These are phyloP conservation scores for Fabriciana adippe DNA, from an alignment of 2,888 invertebrate species.

Conservation along the genomic window DNA sequence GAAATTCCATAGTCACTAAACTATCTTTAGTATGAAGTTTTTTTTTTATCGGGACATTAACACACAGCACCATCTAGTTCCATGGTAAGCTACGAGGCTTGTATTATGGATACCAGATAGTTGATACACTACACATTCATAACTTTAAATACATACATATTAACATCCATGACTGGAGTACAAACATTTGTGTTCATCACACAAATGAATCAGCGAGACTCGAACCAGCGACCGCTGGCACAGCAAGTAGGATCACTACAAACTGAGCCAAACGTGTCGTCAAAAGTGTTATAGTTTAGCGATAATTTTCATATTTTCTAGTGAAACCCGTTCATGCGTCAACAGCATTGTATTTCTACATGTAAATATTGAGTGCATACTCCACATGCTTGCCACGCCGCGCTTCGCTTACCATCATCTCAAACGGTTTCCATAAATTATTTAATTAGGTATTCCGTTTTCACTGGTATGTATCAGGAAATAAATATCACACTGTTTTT, in stretches of 20 bases:
- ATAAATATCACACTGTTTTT: neutral
- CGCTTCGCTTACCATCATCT: conserved; percentile 34
- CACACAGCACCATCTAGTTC: no score
- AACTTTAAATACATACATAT: no score
- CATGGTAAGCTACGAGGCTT: no score
- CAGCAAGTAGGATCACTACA: neutral
- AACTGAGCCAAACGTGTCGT: neutral
- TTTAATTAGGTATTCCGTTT: conserved; percentile 24
- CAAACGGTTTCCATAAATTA: conserved; percentile 29
- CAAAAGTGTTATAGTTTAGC: neutral
- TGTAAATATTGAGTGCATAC: conserved; percentile 30
- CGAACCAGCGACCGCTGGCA: neutral
- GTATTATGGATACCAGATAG: no score
- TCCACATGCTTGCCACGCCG: conserved; percentile 30
- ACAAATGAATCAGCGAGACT: no score
- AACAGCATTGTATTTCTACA: conserved; percentile 12
- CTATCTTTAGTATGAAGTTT: no score
- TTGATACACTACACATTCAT: no score
- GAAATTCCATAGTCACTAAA: no score
- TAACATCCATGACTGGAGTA: no score
- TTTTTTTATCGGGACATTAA: no score
- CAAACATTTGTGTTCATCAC: no score
- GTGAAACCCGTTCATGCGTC: conserved; percentile 4
- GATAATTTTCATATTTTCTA: conserved; percentile 13
- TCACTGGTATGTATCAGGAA: neutral